phyloP scores from a whole-genome alignment of 2,888 invertebrate genomes.

The Eupithecia insigniata region DNA sequence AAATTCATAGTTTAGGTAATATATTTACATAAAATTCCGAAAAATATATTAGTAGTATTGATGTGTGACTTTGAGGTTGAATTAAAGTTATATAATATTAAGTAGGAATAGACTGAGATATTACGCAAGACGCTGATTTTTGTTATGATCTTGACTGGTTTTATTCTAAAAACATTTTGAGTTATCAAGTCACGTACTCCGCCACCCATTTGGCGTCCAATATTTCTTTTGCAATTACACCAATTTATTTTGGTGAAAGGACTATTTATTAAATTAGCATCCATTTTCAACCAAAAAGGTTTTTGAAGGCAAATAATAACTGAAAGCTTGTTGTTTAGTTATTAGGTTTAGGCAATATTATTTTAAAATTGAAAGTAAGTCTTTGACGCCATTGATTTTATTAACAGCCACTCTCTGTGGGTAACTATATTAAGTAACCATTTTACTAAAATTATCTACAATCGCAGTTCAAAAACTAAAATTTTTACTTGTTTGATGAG shows the following conservation, averaged over 20 bases:
- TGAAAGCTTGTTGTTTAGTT: slow-evolving; percentile 43
- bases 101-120: neutral
- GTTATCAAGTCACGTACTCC: slow-evolving; percentile 55
- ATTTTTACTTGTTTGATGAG: neutral
- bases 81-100: neutral
- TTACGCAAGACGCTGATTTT: neutral
- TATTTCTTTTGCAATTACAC: slow-evolving; percentile 57
- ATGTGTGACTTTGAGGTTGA: neutral
- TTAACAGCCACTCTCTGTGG: neutral
- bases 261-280: slow-evolving; percentile 64
- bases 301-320: slow-evolving; percentile 51
- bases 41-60: too few relatives aligned
- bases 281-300: slow-evolving; percentile 53
- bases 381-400: neutral
- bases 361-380: neutral
- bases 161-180: slow-evolving; percentile 48
- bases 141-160: slow-evolving; percentile 19
- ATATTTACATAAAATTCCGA: too few relatives aligned
- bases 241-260: slow-evolving; percentile 58
- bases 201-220: slow-evolving; percentile 51
- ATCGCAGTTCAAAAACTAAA: neutral
- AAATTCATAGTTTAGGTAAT: too few relatives aligned
- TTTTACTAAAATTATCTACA: neutral
- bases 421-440: neutral
- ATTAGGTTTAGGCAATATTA: neutral